These are phyloP conservation scores for Lymantria monacha DNA, from an alignment of 2,888 invertebrate species.

Conservation along the genomic window DNA sequence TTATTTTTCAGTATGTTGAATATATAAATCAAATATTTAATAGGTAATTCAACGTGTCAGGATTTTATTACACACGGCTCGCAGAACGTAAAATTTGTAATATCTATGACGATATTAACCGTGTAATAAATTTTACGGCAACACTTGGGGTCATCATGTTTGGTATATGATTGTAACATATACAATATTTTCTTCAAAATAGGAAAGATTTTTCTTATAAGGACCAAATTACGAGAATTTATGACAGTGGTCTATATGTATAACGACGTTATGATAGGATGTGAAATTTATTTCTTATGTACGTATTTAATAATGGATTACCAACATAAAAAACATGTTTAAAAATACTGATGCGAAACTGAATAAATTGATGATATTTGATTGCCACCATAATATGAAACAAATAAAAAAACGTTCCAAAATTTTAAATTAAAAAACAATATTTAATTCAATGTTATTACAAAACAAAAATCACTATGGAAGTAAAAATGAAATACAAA, in stretches of 20 bases:
- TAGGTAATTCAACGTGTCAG: background rate
- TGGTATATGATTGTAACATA: constrained; percentile 9
- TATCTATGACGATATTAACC: constrained; percentile 9
- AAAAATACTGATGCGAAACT: too few species aligned
- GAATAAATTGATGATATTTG: too few species aligned
- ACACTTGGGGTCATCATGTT: constrained; percentile 9
- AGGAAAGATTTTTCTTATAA: constrained; percentile 17
- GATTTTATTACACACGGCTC: constrained; percentile 15
- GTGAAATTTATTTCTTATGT: too few species aligned
- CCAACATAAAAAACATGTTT: too few species aligned
- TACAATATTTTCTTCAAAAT: constrained; percentile 21
- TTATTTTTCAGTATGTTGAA: background rate
- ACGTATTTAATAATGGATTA: too few species aligned
- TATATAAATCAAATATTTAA: constrained; percentile 1
- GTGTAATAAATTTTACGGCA: constrained; percentile 25
- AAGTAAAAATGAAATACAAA: too few species aligned
- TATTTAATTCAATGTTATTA: too few species aligned
- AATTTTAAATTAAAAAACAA: too few species aligned
- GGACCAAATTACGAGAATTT: constrained; percentile 17
- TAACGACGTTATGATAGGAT: constrained; percentile 13
- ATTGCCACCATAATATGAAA: too few species aligned
- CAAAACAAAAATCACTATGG: too few species aligned
- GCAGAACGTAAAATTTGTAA: constrained; percentile 10
- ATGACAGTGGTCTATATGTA: constrained; percentile 18
- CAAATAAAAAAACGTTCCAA: too few species aligned